Evolutionary conservation across 1,140 invertebrate genomes (phyloP).

Genomic region (Microvelia longipes): DNA sequence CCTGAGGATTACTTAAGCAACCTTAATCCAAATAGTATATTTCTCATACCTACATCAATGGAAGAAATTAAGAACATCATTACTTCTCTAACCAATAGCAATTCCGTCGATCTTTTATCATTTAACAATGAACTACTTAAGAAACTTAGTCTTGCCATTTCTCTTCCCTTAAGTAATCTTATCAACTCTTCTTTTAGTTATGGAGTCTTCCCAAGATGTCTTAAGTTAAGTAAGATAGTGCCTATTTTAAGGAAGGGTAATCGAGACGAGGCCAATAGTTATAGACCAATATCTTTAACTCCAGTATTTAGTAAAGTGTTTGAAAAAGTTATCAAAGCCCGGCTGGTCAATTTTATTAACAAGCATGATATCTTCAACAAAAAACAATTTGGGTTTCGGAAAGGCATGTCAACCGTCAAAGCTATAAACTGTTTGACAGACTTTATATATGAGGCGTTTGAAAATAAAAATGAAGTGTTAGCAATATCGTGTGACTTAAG

Average conservation of each 20-base stretch:
- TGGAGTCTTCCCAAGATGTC: neutral
- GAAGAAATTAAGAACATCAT: neutral
- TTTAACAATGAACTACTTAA: neutral
- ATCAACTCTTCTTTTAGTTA: neutral
- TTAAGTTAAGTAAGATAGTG: neutral
- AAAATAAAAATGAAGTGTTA: neutral
- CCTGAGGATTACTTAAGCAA: neutral
- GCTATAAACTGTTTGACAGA: neutral
- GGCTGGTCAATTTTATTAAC: neutral
- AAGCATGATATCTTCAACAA: neutral
- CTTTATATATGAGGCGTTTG: neutral
- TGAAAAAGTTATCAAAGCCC: neutral
- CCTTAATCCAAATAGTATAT: neutral
- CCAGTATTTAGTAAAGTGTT: neutral
- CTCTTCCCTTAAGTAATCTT: neutral
- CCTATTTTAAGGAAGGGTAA: neutral
- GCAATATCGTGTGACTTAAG: neutral
- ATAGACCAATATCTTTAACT: neutral
- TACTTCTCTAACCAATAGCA: neutral
- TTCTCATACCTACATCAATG: neutral
- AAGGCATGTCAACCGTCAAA: neutral
- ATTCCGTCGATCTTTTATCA: neutral
- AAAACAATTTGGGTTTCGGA: neutral
- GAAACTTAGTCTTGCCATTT: neutral
- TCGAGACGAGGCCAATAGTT: neutral